phyloP scores from a whole-genome alignment of 2,113 vertebrate genomes.

The Pavo muticus region DNA sequence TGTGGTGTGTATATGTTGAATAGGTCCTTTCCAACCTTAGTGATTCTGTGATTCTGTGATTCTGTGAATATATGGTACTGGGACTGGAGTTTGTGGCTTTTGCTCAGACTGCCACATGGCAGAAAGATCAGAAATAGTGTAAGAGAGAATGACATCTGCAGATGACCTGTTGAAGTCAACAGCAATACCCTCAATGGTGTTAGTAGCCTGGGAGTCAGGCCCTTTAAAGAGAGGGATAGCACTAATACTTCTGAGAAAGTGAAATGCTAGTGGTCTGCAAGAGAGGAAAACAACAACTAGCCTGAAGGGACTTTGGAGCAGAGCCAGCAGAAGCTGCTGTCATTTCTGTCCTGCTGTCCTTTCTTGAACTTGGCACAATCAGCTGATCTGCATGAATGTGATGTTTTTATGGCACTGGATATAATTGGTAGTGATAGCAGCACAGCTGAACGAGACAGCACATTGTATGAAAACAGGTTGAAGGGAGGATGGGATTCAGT shows the following conservation, averaged over 20 bases:
- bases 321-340: constrained; percentile 58
- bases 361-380: constrained; percentile 71
- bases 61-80: background rate
- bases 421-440: constrained; percentile 52
- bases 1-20: background rate
- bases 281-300: constrained; percentile 43
- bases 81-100: background rate
- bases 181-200: background rate
- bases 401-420: constrained; percentile 65
- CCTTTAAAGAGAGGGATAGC: background rate
- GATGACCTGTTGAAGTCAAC: background rate
- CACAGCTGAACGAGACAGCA: background rate
- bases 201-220: background rate
- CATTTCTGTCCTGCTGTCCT: constrained; percentile 64
- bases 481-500: constrained; percentile 33
- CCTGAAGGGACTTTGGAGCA: constrained; percentile 42
- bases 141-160: background rate
- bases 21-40: no score
- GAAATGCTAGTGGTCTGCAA: constrained; percentile 33
- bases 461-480: constrained; percentile 55
- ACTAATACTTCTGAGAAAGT: constrained; percentile 2
- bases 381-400: constrained; percentile 67
- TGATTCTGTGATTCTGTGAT: no score
- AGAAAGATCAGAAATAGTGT: background rate
- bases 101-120: background rate